Evolutionary conservation across 2,888 invertebrate genomes (phyloP).

Genomic region (Eupithecia pulchellata): DNA sequence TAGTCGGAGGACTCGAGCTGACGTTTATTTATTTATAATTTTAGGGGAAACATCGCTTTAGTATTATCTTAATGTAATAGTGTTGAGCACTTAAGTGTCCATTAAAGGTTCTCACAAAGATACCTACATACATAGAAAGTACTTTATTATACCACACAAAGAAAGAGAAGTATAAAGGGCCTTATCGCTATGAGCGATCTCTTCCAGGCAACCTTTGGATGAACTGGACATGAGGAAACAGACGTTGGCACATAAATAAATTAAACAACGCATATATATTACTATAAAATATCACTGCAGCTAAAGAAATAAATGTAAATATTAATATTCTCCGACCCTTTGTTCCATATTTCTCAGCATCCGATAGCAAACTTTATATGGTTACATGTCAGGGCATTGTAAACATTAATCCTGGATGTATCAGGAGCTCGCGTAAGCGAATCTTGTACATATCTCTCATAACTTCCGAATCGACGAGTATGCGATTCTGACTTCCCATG

Average conservation of each 20-base stretch:
- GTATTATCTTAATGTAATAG: too few species aligned
- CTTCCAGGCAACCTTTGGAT: too few species aligned
- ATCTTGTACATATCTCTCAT: constrained; percentile 51
- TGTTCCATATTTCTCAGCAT: constrained; percentile 7
- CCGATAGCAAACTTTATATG: constrained; percentile 14
- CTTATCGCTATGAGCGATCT: too few species aligned
- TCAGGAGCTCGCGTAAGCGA: constrained; percentile 38
- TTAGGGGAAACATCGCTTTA: too few species aligned
- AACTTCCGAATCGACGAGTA: constrained; percentile 52
- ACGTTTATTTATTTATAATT: neutral
- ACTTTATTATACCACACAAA: too few species aligned
- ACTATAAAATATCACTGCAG: neutral
- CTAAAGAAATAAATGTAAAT: neutral
- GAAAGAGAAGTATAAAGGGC: too few species aligned
- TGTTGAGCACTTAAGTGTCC: too few species aligned
- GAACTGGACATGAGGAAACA: too few species aligned
- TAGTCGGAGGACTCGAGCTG: neutral
- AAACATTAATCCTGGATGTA: constrained; percentile 40
- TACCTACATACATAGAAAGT: too few species aligned
- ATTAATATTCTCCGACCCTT: neutral
- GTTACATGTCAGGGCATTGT: constrained; percentile 20
- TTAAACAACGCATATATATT: too few species aligned
- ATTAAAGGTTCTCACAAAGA: too few species aligned
- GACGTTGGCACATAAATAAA: too few species aligned
- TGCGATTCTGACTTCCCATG: constrained; percentile 52